Percentiles rank a stretch among this genome's conserved stretches.
phyloP scores from a whole-genome alignment of 1,140 invertebrate species.

The Procambarus virginalis region DNA sequence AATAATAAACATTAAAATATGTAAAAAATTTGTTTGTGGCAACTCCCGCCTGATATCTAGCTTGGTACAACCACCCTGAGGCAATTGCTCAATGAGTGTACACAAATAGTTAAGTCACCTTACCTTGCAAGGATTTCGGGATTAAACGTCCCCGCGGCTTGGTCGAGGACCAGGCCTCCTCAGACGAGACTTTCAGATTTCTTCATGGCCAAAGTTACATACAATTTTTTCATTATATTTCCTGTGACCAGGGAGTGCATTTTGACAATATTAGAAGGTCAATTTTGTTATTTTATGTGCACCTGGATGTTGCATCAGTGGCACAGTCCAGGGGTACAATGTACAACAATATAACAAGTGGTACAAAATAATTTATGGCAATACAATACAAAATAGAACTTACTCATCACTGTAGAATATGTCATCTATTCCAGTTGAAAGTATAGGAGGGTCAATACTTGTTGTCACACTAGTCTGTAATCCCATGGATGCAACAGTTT shows the following conservation, averaged over 20 bases:
- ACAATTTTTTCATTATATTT: too few relatives aligned
- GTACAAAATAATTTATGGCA: neutral
- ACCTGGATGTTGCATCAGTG: neutral
- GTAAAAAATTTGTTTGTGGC: too few relatives aligned
- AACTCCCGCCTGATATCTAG: too few relatives aligned
- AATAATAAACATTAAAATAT: too few relatives aligned
- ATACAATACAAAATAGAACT: neutral
- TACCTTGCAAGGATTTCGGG: too few relatives aligned
- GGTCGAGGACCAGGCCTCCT: too few relatives aligned
- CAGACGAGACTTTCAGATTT: too few relatives aligned
- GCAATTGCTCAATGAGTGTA: too few relatives aligned
- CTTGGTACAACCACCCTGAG: too few relatives aligned
- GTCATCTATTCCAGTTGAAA: neutral
- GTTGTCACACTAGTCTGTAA: neutral
- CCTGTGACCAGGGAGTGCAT: neutral
- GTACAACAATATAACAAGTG: neutral
- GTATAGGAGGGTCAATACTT: neutral
- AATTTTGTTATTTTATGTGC: neutral
- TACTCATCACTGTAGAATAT: conserved; percentile 2
- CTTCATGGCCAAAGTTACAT: neutral
- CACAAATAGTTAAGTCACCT: too few relatives aligned
- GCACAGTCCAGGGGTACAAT: neutral
- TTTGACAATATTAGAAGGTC: neutral
- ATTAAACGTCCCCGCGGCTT: too few relatives aligned
- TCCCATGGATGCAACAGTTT: neutral